Evolutionary conservation across 2,797 vertebrate species (phyloP).

Genomic region (Lophius americanus): DNA sequence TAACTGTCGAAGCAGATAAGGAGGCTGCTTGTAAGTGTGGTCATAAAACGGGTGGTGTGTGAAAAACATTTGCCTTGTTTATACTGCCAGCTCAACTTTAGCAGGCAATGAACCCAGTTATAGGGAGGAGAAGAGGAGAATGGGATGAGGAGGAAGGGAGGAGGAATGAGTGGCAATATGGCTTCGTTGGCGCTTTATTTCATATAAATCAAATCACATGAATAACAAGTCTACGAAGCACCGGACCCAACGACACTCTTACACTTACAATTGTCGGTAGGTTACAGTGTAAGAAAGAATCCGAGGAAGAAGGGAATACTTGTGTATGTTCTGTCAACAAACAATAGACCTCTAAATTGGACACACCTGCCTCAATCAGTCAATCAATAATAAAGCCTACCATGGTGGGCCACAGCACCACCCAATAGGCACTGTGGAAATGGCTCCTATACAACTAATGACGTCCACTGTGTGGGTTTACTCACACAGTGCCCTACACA

Average conservation of each 20-base stretch:
- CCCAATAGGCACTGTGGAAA: too few species aligned
- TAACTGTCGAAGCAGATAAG: constrained; percentile 60
- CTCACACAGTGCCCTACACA: constrained; percentile 11
- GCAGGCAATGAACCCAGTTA: constrained; percentile 50
- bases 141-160: constrained; percentile 10
- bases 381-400: too few species aligned
- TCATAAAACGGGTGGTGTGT: constrained; percentile 65
- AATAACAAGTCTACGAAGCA: constrained; percentile 43
- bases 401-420: too few species aligned
- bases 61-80: constrained; percentile 71
- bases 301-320: constrained; percentile 15
- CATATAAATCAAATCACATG: constrained; percentile 70
- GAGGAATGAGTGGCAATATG: constrained; percentile 17
- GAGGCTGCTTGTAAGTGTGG: constrained; percentile 48
- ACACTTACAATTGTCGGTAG: too few species aligned
- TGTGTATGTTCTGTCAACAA: constrained; percentile 12
- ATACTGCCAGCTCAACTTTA: constrained; percentile 66
- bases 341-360: neutral
- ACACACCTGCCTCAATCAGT: too few species aligned
- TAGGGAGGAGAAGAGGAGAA: constrained; percentile 26
- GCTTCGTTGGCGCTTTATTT: constrained; percentile 49
- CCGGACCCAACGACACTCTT: constrained; percentile 38
- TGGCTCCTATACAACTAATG: constrained; percentile 5
- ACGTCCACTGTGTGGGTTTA: constrained; percentile 7
- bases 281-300: neutral